Percentiles rank a stretch among this genome's conserved stretches.
These are phyloP conservation scores for Perognathus longimembris DNA, from an alignment of 2,113 vertebrate genomes.

Conservation along the genomic window DNA sequence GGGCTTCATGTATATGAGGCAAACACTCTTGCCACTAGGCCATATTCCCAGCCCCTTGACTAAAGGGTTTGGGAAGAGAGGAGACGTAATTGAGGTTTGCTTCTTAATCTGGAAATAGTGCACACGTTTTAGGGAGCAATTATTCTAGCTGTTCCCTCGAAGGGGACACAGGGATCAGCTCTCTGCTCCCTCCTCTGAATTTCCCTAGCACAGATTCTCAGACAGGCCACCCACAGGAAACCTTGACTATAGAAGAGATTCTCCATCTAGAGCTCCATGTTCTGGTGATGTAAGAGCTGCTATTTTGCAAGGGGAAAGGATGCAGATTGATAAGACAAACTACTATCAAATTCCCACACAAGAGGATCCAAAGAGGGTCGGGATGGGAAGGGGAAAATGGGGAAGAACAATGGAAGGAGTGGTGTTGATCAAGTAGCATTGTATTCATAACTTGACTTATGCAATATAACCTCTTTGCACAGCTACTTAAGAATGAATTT, in stretches of 20 bases:
- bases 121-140: neutral
- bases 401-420: no score
- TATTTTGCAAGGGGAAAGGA: neutral
- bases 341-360: neutral
- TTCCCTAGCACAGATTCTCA: neutral
- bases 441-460: no score
- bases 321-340: neutral
- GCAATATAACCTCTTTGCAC: no score
- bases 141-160: neutral
- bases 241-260: neutral
- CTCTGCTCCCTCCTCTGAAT: neutral
- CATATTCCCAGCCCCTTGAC: no score
- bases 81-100: neutral
- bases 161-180: no score
- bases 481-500: no score
- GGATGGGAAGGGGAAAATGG: no score
- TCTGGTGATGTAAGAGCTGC: neutral
- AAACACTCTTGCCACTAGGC: no score
- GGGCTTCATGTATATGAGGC: no score
- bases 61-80: neutral
- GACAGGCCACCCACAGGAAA: neutral
- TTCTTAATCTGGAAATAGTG: neutral
- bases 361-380: neutral
- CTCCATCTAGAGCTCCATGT: neutral
- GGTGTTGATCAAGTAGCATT: no score